Evolutionary conservation across 2,797 vertebrate species (phyloP), one percentile per base, ranked within the genome.

Genomic region (Zalophus californianus): DNA sequence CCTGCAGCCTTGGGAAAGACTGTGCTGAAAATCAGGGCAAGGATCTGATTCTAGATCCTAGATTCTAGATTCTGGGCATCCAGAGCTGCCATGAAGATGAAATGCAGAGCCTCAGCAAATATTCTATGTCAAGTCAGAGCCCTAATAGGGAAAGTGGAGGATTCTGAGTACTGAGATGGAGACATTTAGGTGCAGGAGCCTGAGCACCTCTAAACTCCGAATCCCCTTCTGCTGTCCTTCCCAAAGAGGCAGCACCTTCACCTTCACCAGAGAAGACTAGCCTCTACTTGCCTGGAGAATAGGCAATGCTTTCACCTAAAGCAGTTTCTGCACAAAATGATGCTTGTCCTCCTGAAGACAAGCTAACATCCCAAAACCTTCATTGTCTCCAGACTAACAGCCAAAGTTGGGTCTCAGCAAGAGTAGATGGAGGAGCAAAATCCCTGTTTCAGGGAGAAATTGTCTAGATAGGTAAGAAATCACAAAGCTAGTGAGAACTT

Each of bases 11-110:
- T 29, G 11, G 38, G 20, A 5, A 85, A 64, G 66, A 92, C 6
- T 9, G 25, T 54, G 25, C 72, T 94, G 86, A 88, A 89, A 78
- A 85, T 77, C 23, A 80, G 52, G n/a, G 35, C 35, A 50, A 83
- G 50, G 25, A 75, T 87, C 64, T 90, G 41, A 83, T 41, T 86
- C 32, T 12, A 44, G 72, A 44, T 44, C 44, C 44, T 44, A 44
- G 44, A 44, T 44, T 44, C 44, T 44, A 44, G 44, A 44, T 44
- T 44, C 44, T 10, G 44, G 62, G 15, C 0, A 66, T 70, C 5
- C 86, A 77, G 83, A 60, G 5, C 58, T 85, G 41, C 66, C 41
- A 5, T 18, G 48, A 78, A 88, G 48, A 66, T 20, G 13, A 77
- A 72, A 91, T 4, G 1, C 10, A 64, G 16, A 90, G 25, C 20